phyloP scores from a whole-genome alignment of 2,888 invertebrate species.

The Arenicola marina region DNA sequence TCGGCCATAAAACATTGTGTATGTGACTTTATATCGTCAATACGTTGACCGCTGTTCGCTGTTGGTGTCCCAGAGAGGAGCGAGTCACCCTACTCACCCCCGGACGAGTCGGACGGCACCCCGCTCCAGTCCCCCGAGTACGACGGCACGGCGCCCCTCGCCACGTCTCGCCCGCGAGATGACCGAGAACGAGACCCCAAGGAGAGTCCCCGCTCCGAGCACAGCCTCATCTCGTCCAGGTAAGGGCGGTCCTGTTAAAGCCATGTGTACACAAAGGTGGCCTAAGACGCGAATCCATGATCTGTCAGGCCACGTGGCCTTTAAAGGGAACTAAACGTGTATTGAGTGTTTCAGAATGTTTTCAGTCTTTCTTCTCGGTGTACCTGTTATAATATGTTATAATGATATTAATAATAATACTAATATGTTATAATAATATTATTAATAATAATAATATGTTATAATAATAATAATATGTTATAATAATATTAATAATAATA shows the following conservation, averaged over 20 bases:
- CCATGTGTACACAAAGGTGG: not conserved
- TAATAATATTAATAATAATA: too few species aligned
- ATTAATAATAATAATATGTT: too few species aligned
- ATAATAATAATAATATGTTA: too few species aligned
- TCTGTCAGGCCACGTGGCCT: too few species aligned
- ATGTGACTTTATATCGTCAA: not conserved
- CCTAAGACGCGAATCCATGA: not conserved
- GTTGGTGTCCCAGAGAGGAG: slow-evolving; percentile 13
- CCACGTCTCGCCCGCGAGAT: not conserved
- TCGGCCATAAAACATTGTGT: too few species aligned
- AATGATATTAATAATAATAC: too few species aligned
- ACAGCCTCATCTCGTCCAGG: slow-evolving; percentile 1
- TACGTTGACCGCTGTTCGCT: not conserved
- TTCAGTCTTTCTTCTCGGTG: too few species aligned
- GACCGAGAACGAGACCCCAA: not conserved
- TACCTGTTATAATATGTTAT: too few species aligned
- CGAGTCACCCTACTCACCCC: slow-evolving; percentile 28
- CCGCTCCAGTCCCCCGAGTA: slow-evolving; percentile 24
- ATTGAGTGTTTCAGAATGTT: too few species aligned
- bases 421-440: too few species aligned
- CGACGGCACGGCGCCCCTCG: not conserved
- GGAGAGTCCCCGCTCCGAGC: not conserved
- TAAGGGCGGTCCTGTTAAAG: too few species aligned
- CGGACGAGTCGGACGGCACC: slow-evolving; percentile 31
- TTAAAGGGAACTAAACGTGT: too few species aligned